Evolutionary conservation across 2,888 invertebrate species (phyloP).

Genomic region (Leptinotarsa haldemani): DNA sequence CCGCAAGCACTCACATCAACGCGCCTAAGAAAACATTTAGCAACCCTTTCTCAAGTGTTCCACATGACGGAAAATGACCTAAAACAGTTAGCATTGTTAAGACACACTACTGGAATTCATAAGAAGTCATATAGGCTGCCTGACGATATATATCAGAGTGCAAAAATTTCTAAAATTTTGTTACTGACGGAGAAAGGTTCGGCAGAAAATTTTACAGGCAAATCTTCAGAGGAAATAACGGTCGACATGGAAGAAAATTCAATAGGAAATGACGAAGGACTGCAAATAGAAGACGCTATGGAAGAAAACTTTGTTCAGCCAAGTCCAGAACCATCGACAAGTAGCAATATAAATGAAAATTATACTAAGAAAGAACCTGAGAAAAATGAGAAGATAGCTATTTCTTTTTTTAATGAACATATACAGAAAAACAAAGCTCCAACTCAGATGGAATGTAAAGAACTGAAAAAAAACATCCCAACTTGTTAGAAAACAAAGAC

Average conservation of each 20-base stretch:
- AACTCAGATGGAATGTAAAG: slow-evolving; percentile 27
- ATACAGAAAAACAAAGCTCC: not conserved
- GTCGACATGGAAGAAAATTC: slow-evolving; percentile 42
- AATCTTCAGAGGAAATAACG: slow-evolving; percentile 41
- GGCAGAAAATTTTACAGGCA: slow-evolving; percentile 41
- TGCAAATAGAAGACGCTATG: not conserved
- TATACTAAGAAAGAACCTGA: not conserved
- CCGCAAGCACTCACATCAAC: slow-evolving; percentile 44
- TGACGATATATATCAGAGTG: not conserved
- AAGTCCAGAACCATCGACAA: not conserved
- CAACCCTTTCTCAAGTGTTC: slow-evolving; percentile 47
- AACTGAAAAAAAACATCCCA: slow-evolving; percentile 25
- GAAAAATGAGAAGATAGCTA: not conserved
- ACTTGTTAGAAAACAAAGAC: slow-evolving; percentile 35
- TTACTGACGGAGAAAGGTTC: not conserved
- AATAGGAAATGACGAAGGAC: not conserved
- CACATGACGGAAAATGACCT: slow-evolving; percentile 17
- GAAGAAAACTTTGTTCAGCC: not conserved
- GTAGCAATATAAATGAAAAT: not conserved
- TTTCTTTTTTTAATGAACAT: not conserved
- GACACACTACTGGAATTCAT: not conserved
- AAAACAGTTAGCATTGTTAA: not conserved
- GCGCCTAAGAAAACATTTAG: slow-evolving; percentile 46
- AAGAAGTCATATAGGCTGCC: not conserved
- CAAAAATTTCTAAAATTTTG: not conserved